Conservation (phyloP, 2,888 invertebrate genomes). For the Apoda limacodes region DNA sequence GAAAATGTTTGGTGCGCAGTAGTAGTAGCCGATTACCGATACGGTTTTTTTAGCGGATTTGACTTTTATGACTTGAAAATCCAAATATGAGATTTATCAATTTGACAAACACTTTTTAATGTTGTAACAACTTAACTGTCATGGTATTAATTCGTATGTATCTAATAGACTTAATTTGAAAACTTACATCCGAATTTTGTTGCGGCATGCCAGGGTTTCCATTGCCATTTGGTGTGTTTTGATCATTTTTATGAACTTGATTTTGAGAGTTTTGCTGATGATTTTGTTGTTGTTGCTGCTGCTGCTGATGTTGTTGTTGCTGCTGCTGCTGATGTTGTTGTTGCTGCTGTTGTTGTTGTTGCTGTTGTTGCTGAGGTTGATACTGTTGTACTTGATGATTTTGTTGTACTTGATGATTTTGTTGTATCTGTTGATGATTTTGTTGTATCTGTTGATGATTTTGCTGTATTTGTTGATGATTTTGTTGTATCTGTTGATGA, state of each 20-base stretch:
- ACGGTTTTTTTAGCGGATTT: too few species aligned
- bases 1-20: too few species aligned
- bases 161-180: too few species aligned
- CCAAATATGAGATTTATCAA: too few species aligned
- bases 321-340: slow-evolving; percentile 42
- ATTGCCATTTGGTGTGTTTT: slow-evolving; percentile 55
- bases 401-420: slow-evolving; percentile 46
- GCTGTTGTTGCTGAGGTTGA: slow-evolving; percentile 46
- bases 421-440: slow-evolving; percentile 12
- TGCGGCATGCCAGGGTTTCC: slow-evolving; percentile 51
- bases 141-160: too few species aligned
- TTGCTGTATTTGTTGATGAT: background rate
- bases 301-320: slow-evolving; percentile 38
- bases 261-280: slow-evolving; percentile 36
- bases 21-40: too few species aligned
- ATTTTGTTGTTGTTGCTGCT: slow-evolving; percentile 43
- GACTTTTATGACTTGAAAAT: too few species aligned
- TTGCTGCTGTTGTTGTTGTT: slow-evolving; percentile 40
- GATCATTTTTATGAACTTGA: slow-evolving; percentile 49
- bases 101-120: too few species aligned
- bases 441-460: background rate
- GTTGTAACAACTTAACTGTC: too few species aligned
- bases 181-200: slow-evolving; percentile 51
- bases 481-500: background rate
- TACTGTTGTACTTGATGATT: slow-evolving; percentile 35